phyloP scores from a whole-genome alignment of 2,888 invertebrate species.

The Itoplectis maculator region DNA sequence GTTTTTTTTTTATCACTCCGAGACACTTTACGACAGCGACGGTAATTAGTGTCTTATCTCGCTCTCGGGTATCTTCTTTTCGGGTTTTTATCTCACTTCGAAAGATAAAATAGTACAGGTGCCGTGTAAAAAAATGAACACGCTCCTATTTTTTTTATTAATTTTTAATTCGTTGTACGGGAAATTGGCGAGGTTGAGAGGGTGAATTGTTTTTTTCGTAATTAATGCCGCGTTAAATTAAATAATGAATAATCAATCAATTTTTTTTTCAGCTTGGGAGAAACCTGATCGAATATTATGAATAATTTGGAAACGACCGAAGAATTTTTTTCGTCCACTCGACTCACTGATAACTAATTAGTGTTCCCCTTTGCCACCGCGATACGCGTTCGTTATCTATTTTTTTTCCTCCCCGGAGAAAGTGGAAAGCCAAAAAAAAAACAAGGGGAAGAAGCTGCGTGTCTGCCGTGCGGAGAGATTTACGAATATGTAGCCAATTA shows the following conservation, averaged over 20 bases:
- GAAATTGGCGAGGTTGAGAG: no score
- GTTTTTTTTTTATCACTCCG: constrained; percentile 16
- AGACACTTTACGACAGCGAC: background rate
- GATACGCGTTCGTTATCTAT: background rate
- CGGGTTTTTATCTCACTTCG: background rate
- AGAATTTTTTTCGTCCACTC: background rate
- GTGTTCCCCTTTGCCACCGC: background rate
- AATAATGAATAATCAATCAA: no score
- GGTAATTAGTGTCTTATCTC: constrained; percentile 25
- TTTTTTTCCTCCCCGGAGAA: constrained; percentile 4
- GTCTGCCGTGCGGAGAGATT: constrained; percentile 30
- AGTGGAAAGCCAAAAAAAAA: constrained; percentile 10
- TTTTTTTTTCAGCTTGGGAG: no score
- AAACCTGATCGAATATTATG: no score
- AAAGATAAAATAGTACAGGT: no score
- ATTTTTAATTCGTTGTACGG: no score
- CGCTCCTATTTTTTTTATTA: no score
- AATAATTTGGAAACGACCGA: background rate
- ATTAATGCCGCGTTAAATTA: no score
- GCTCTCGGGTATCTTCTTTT: background rate
- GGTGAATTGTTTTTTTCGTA: no score
- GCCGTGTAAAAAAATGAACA: no score
- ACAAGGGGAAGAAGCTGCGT: constrained; percentile 4
- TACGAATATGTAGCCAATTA: constrained; percentile 61
- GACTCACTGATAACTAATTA: background rate